These are phyloP conservation scores for Drosophila cognata DNA, from an alignment of 2,888 invertebrate species.

Conservation along the genomic window DNA sequence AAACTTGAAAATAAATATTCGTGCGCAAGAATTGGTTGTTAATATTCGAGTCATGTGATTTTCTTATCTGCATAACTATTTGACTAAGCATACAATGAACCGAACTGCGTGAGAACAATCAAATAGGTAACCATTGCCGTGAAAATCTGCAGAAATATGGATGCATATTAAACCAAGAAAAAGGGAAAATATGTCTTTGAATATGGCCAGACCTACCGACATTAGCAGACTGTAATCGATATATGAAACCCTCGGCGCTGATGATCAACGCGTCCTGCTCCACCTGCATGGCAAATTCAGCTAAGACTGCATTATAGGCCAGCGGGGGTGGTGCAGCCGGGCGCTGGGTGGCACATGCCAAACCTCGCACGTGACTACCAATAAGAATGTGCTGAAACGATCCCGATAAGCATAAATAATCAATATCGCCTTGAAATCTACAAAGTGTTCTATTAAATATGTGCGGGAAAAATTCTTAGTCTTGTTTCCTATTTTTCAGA, in stretches of 20 bases:
- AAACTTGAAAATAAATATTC: not conserved
- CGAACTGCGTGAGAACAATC: slow-evolving; percentile 78
- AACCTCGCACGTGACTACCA: slow-evolving; percentile 57
- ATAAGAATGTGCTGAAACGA: slow-evolving; percentile 52
- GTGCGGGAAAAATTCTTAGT: fast-evolving
- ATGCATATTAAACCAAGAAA: not conserved
- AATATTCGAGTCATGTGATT: not conserved
- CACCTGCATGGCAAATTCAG: slow-evolving; percentile 75
- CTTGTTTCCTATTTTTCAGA: not conserved
- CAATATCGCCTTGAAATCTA: not conserved
- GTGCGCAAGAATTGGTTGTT: not conserved
- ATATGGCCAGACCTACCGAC: slow-evolving; percentile 56
- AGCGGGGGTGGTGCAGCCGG: slow-evolving; percentile 26
- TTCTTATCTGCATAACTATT: not conserved
- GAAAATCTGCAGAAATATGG: slow-evolving; percentile 55
- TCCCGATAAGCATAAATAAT: not conserved
- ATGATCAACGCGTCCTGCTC: slow-evolving; percentile 68
- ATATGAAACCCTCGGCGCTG: slow-evolving; percentile 69
- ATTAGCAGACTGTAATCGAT: slow-evolving; percentile 73
- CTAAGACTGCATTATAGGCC: slow-evolving; percentile 63
- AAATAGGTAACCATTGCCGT: slow-evolving; percentile 74
- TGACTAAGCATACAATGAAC: slow-evolving; percentile 44
- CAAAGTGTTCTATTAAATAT: not conserved
- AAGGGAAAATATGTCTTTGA: fast-evolving
- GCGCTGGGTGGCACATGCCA: slow-evolving; percentile 45